A percentile compares a stretch with the other conserved stretches of the same genome.
These are phyloP conservation scores for Ips nitidus DNA, from an alignment of 1,140 invertebrate genomes.

Conservation along the genomic window DNA sequence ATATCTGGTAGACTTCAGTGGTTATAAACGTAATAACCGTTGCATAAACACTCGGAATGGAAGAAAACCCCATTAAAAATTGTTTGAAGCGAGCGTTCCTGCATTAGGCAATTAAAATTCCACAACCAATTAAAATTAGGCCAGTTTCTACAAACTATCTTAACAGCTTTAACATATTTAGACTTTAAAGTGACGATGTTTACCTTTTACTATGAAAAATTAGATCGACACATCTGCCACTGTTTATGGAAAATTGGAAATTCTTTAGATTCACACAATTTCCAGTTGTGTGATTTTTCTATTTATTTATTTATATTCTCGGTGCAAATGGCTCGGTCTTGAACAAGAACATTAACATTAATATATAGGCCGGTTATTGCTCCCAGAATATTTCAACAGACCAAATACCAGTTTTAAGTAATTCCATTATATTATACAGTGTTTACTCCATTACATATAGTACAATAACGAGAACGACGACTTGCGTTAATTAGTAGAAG, in stretches of 20 bases:
- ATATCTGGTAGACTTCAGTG: background rate
- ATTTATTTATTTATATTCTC: too few relatives aligned
- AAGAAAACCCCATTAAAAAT: background rate
- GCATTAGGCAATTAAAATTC: slow-evolving; percentile 9
- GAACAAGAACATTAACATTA: background rate
- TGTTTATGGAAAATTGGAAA: background rate
- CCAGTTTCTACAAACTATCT: background rate
- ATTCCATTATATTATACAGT: background rate
- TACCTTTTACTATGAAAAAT: background rate
- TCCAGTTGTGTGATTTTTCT: background rate
- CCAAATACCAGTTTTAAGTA: background rate
- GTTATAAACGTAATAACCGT: background rate
- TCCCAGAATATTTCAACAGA: slow-evolving; percentile 1
- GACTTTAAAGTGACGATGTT: background rate
- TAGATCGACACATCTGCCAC: background rate
- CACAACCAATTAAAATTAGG: slow-evolving; percentile 7
- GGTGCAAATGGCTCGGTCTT: too few relatives aligned
- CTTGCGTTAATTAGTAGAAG: background rate
- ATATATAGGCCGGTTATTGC: background rate
- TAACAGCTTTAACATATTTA: background rate
- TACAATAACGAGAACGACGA: background rate
- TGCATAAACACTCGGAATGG: background rate
- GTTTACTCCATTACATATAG: background rate
- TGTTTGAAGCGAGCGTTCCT: background rate
- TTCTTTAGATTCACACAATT: background rate